Evolutionary conservation across 2,888 invertebrate genomes (phyloP), one percentile per base, ranked within the genome.

Genomic region (Epinotia nisella): DNA sequence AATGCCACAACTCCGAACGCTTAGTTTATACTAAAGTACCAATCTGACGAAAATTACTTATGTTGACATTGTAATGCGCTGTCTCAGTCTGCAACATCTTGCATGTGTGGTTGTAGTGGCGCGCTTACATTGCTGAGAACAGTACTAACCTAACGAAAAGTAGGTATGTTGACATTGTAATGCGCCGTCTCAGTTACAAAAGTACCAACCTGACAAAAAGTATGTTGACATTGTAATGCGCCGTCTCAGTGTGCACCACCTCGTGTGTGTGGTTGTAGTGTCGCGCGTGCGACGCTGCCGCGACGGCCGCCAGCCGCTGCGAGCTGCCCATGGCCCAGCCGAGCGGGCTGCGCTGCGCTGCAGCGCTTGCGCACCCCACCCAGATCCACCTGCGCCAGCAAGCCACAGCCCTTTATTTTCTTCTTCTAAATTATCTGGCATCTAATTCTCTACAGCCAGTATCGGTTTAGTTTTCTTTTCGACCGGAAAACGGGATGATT

Each of bases 241-340:
- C 85, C 53, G 90, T 79, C 60, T 90, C 88, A 1, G 87, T 82
- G 70, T 89, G 87, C 73, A 81, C 75, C 78, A 89, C 84, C 81
- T 93, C 81, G 82, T 93, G 86, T 79, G 90, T 90, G 85, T 92
- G 84, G 86, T 95, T 93, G 85, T 90, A 88, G 80, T 93, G 91
- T 75, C 84, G 85, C 61, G 87, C 87, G 76, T 94, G 93, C 21
- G 94, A 89, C 73, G 92, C 88, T 58, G 94, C 93, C 81, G 94
- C 92, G 76, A 94, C 89, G 74, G 94, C 94, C 80, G 96, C 96
- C 80, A 96, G 92, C 81, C 95, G 94, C 89, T 95, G 93, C 69
- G 92, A 95, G 93, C 95, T 94, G 85, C 96, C 95, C 95, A 96
- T 96, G 87, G 94, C 94, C 94, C 94, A 94, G 89, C 92, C 90